A percentile compares a stretch with the other conserved stretches of the same genome.
phyloP scores from a whole-genome alignment of 1,140 invertebrate genomes.

The Neodiprion fabricii region DNA sequence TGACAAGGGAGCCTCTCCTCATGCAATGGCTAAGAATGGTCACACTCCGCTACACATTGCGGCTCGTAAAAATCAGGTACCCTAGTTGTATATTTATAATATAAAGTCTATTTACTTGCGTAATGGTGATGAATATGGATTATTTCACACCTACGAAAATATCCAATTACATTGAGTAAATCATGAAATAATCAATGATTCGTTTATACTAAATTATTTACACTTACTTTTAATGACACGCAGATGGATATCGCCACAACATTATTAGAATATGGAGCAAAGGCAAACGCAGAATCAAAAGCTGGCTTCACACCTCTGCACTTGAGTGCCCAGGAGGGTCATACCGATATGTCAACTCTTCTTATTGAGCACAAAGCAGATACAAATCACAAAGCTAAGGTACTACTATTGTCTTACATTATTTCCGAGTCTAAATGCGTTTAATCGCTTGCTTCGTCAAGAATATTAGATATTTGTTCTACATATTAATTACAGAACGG shows the following conservation, averaged over 20 bases:
- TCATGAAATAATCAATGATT: too few relatives aligned
- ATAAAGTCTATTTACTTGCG: not conserved
- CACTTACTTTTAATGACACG: not conserved
- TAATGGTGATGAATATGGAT: not conserved
- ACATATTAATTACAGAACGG: constrained; percentile 71
- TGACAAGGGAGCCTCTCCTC: constrained; percentile 93
- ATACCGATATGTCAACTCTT: constrained; percentile 90
- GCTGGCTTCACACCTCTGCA: constrained; percentile 94
- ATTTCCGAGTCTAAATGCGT: not conserved
- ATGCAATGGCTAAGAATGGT: constrained; percentile 96
- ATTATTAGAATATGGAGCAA: constrained; percentile 90
- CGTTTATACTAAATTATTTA: not conserved
- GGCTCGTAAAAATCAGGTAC: constrained; percentile 95
- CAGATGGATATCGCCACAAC: constrained; percentile 90
- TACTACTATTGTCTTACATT: constrained; percentile 39
- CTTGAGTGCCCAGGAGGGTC: constrained; percentile 92
- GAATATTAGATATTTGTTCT: constrained; percentile 19
- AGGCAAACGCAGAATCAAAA: constrained; percentile 87
- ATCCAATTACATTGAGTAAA: too few relatives aligned
- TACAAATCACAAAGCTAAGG: constrained; percentile 85
- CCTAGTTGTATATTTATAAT: constrained; percentile 26
- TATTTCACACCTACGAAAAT: constrained; percentile 16
- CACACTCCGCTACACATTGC: constrained; percentile 98
- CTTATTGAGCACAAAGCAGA: constrained; percentile 88
- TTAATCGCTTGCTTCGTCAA: constrained; percentile 14